phyloP scores from a whole-genome alignment of 1,140 invertebrate species.

The Zaprionus africanus region DNA sequence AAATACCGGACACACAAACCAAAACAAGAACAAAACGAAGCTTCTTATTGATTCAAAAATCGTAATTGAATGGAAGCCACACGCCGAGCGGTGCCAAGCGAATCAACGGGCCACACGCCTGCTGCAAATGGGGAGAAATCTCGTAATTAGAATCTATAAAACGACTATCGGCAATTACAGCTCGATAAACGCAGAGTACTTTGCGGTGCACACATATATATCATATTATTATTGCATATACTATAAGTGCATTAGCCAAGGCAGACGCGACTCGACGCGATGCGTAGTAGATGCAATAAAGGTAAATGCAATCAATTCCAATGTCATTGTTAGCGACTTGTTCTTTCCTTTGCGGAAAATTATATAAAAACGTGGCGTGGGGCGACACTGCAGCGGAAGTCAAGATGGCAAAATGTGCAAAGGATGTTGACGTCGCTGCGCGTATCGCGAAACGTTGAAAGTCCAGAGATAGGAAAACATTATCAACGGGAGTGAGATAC shows the following conservation, averaged over 20 bases:
- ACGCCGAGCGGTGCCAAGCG: constrained; percentile 3
- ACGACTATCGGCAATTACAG: constrained; percentile 3
- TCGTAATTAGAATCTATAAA: constrained; percentile 25
- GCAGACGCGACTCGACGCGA: constrained; percentile 16
- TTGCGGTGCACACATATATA: constrained; percentile 2
- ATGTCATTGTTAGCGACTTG: constrained; percentile 43
- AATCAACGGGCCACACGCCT: constrained; percentile 28
- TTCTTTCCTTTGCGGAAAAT: constrained; percentile 59
- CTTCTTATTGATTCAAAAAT: constrained; percentile 8
- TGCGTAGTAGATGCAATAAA: constrained; percentile 65
- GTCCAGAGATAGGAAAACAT: constrained; percentile 16
- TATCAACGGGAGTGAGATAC: constrained; percentile 29
- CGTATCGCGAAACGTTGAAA: not conserved
- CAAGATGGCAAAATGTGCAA: constrained; percentile 18
- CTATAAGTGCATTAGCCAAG: constrained; percentile 18
- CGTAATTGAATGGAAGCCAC: constrained; percentile 17
- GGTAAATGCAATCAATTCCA: constrained; percentile 81
- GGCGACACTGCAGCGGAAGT: constrained; percentile 47
- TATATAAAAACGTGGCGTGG: constrained; percentile 48
- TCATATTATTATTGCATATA: not conserved
- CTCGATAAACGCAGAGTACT: not conserved
- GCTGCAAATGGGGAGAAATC: not conserved
- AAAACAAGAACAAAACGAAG: constrained; percentile 2
- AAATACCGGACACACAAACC: constrained; percentile 25
- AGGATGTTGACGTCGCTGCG: constrained; percentile 2